Evolutionary conservation across 2,113 vertebrate species (phyloP).

Genomic region (Planiliza haematocheilus): DNA sequence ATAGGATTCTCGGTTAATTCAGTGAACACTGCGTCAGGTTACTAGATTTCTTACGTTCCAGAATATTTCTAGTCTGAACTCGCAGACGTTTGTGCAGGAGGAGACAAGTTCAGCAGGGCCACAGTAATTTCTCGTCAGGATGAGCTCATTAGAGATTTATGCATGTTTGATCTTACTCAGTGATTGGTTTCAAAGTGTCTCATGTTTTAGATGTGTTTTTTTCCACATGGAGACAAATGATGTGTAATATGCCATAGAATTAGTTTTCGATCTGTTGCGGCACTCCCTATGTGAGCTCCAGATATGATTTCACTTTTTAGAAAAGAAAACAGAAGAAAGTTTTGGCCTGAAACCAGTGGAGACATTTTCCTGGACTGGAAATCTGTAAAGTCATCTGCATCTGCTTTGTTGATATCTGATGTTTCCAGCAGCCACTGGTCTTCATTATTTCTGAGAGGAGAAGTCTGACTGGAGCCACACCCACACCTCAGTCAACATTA

Average conservation of each 20-base stretch:
- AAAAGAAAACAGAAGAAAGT: constrained; percentile 3
- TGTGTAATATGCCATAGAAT: neutral
- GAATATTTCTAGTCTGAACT: constrained; percentile 17
- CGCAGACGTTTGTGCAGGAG: neutral
- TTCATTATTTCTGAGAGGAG: constrained; percentile 16
- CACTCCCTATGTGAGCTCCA: neutral
- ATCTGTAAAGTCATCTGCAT: constrained; percentile 31
- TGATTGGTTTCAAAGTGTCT: neutral
- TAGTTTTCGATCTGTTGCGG: neutral
- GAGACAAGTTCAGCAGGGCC: constrained; percentile 7
- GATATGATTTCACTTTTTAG: neutral
- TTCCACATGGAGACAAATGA: too few relatives aligned
- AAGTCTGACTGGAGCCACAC: neutral
- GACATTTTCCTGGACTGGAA: neutral
- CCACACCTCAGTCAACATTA: neutral
- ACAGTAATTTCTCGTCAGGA: too few relatives aligned
- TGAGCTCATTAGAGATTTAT: neutral
- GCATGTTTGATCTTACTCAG: neutral
- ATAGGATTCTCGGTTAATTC: too few relatives aligned
- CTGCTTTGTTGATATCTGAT: neutral
- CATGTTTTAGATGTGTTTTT: too few relatives aligned
- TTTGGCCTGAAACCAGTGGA: neutral
- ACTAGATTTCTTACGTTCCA: too few relatives aligned
- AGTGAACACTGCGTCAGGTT: too few relatives aligned
- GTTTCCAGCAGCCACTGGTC: constrained; percentile 40